Percentiles rank a stretch among this genome's conserved stretches.
Evolutionary conservation across 2,888 invertebrate species (phyloP).

Genomic region (Parelbella ahira): DNA sequence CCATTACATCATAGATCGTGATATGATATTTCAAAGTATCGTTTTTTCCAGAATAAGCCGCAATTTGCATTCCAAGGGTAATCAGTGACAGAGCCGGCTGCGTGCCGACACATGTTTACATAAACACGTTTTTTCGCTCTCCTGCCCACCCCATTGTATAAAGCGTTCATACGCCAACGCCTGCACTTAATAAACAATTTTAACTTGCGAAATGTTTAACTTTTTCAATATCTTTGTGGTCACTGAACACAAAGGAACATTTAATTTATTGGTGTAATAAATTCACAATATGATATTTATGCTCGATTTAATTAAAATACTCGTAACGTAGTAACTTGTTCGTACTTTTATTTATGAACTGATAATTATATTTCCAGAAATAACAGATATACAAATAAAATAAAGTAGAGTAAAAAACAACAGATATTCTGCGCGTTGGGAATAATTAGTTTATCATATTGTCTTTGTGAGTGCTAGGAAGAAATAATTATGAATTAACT

Average conservation of each 20-base stretch:
- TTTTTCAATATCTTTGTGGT: constrained; percentile 4
- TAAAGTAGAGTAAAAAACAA: too few relatives aligned
- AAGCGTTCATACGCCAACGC: constrained; percentile 38
- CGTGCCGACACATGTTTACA: constrained; percentile 28
- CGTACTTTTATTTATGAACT: too few relatives aligned
- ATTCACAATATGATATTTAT: neutral
- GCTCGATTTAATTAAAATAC: constrained; percentile 2
- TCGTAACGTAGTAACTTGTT: neutral
- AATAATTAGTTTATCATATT: too few relatives aligned
- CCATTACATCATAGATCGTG: too few relatives aligned
- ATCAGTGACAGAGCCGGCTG: constrained; percentile 23
- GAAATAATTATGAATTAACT: too few relatives aligned
- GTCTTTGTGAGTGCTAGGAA: too few relatives aligned
- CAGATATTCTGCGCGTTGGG: too few relatives aligned
- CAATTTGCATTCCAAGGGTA: constrained; percentile 30
- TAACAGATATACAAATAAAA: too few relatives aligned
- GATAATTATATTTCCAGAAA: too few relatives aligned
- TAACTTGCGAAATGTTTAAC: constrained; percentile 1
- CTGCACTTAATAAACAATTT: constrained; percentile 53
- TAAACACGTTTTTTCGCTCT: constrained; percentile 28
- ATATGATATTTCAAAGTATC: too few relatives aligned
- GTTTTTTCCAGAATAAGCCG: constrained; percentile 24
- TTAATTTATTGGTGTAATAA: constrained; percentile 3
- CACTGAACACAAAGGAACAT: neutral
- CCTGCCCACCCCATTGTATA: constrained; percentile 18